Base-by-base conservation (phyloP, 1,140 invertebrate species). In the Melitaea cinxia region DNA sequence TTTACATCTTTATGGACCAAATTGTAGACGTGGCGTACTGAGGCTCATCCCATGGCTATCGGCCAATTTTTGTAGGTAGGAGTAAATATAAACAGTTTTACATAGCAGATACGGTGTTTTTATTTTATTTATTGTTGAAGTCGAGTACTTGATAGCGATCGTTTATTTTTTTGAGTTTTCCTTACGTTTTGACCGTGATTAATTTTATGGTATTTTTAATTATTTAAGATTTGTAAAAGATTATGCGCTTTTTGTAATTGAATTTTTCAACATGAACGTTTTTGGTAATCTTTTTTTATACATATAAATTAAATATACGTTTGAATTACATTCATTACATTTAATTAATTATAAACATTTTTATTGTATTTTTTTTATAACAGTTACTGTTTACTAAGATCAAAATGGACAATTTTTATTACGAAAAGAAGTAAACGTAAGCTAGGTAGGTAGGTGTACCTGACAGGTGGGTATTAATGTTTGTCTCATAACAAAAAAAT, bases 11-110 rank as follows among this genome's bases (percentile, higher is more conserved):
- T 75, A 78, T 88, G 84, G 83, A 84, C 82, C 80, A 72, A 75
- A 78, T 61, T 73, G 75, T 78, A 84, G 85, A 79, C 80, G 87
- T 77, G 84, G 87, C 84, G 75, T 65, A 77, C 77, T 62, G 80
- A 61, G 88, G 78, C 78, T 84, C 85, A 84, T 85, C 85, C 88
- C 84, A 85, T 73, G 60, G 63, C 66, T 70, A 72, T 76, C 75
- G 73, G 76, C 72, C 80, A 83, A 82, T 85, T 87, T 89, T 82
- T 55, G 80, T 83, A 79, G 81, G 85, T 85, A 88, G 85, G 78
- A 82, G 80, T 68, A 79, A 80, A 83, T 80, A 15, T 17, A 17
- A 42, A 15, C 55, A 65, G 73, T 76, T 77, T 59, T 87, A 85
- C 78, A 82, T 88, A 83, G 72, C 73, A 59, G 49, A 2, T 19